These are phyloP conservation scores for Zaprionus nigranus DNA, from an alignment of 1,140 invertebrate species.

Conservation along the genomic window DNA sequence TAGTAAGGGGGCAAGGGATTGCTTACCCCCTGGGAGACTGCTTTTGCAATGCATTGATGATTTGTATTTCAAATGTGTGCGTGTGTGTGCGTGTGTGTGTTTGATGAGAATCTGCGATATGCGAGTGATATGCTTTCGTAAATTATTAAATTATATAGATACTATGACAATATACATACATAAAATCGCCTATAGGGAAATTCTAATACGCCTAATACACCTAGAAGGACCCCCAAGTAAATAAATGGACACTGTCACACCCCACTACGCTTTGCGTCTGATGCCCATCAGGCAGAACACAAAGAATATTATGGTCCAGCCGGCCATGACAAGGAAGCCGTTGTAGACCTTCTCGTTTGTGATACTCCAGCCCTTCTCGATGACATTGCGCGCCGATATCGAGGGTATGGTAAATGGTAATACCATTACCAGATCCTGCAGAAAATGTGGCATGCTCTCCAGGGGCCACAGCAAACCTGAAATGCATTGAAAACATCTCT, in stretches of 20 bases:
- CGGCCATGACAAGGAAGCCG: constrained; percentile 86
- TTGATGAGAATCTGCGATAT: constrained; percentile 69
- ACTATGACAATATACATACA: constrained; percentile 60
- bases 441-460: constrained; percentile 89
- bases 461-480: constrained; percentile 95
- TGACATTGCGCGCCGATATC: constrained; percentile 87
- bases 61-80: constrained; percentile 5
- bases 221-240: constrained; percentile 44
- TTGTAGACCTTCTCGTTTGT: constrained; percentile 86
- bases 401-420: constrained; percentile 89
- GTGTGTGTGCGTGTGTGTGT: neutral
- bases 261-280: constrained; percentile 77
- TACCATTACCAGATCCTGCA: constrained; percentile 86
- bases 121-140: constrained; percentile 79
- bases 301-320: constrained; percentile 86
- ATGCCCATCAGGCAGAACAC: constrained; percentile 84
- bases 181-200: constrained; percentile 74
- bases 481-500: neutral
- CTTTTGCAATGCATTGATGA: constrained; percentile 40
- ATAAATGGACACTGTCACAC: constrained; percentile 23
- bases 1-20: neutral
- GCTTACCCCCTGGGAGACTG: neutral
- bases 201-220: constrained; percentile 63
- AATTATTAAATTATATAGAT: constrained; percentile 78
- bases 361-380: constrained; percentile 87